Base-by-base conservation (phyloP, 2,888 invertebrate genomes). In the Mimumesa dahlbomi region DNA sequence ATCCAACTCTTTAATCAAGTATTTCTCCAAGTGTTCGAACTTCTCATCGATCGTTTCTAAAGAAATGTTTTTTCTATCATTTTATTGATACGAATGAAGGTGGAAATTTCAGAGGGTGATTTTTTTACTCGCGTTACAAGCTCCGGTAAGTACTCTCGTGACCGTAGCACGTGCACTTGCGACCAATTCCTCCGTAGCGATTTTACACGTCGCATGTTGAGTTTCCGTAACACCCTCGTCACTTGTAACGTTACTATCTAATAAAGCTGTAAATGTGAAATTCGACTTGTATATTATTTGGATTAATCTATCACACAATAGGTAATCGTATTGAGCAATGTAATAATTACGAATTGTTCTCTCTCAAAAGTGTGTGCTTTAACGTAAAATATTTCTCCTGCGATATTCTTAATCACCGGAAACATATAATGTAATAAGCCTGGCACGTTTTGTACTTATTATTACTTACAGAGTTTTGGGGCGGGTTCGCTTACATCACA, bases 111-210 rank as follows among this genome's bases (percentile, higher is more conserved):
- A n/a, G n/a, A n/a, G n/a, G n/a, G n/a, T n/a, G n/a, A n/a, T n/a
- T 48, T 36, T 25, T 76, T 76, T 53, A 87, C 87, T 82, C 21
- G 89, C 82, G 62, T 87, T 89, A 64, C 90, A 90, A 43, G 88
- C 84, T 49, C 90, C 89, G 3, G 87, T 88, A 1, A 90, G 82
- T 9, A 90, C 88, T 49, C 87, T 84, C 2, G 89, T 88, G 4
- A 89, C 88, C 0, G 88, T 89, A 3, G 90, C 87, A 65, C 86
- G 86, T 19, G 90, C 90, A 18, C 87, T 87, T 0, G 90, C 89
- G 2, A 88, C 86, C 11, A 90, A 77, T 67, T 90, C 85, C 49
- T 90, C 87, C 2, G 88, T 89, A 7, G 82, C 85, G 43, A 90
- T 87, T 72, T 84, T 87, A 65, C 90, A 90, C 9, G 80, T 86